Percentiles rank a stretch among this genome's conserved stretches.
Conservation (phyloP, 2,888 invertebrate genomes). For the Lasioglossum villosulum region DNA sequence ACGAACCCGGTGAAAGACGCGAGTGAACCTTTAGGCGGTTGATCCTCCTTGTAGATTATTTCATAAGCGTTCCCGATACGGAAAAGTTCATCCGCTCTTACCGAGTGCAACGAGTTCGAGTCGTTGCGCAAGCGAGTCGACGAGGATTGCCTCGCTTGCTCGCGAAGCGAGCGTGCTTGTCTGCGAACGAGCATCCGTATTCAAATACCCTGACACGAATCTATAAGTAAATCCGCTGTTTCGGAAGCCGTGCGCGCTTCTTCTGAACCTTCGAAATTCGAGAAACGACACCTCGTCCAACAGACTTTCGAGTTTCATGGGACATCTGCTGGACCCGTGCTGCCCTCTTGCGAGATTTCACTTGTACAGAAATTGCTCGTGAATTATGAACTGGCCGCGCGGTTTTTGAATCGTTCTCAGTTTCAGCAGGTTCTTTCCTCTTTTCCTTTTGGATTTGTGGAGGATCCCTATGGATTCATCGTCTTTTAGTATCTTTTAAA, state of each 20-base stretch:
- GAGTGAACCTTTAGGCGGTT: conserved; percentile 71
- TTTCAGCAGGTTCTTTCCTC: background rate
- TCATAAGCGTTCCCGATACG: conserved; percentile 82
- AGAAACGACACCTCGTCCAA: background rate
- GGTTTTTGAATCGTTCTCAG: background rate
- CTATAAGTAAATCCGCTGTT: conserved; percentile 10
- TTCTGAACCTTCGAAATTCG: background rate
- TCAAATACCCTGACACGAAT: conserved; percentile 37
- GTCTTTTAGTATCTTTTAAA: background rate
- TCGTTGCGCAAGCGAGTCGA: conserved; percentile 71
- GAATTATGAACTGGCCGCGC: background rate
- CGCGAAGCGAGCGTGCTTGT: conserved; percentile 13
- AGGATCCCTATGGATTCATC: too few relatives aligned
- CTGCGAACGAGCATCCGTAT: conserved; percentile 30
- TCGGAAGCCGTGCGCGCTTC: background rate
- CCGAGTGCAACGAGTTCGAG: conserved; percentile 55
- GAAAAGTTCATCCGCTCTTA: conserved; percentile 80
- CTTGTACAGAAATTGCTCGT: background rate
- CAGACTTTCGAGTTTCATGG: background rate
- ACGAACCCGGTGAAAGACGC: conserved; percentile 55
- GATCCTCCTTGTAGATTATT: conserved; percentile 78
- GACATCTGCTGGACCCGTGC: background rate
- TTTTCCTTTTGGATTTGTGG: background rate
- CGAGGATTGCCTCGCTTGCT: conserved; percentile 33
- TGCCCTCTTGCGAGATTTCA: conserved; percentile 36